Conservation (phyloP, 2,888 invertebrate species). For the Eupeodes luniger region DNA sequence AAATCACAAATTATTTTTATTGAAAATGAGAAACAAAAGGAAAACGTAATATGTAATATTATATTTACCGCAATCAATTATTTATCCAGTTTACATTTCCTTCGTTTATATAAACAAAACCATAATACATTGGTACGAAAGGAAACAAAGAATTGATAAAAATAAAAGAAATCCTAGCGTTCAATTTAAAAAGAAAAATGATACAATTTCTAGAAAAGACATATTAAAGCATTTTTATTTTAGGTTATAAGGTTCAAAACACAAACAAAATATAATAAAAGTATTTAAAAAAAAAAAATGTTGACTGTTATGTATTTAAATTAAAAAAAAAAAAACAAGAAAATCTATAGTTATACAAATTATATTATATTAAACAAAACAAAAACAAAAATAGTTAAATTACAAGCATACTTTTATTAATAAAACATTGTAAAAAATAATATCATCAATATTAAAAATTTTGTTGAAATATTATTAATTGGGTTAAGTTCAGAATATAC, state of each 20-base stretch:
- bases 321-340: conserved; percentile 45
- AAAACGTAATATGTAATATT: not conserved
- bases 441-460: conserved; percentile 38
- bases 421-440: conserved; percentile 77
- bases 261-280: conserved; percentile 55
- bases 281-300: conserved; percentile 52
- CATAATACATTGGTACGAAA: not conserved
- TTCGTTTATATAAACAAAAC: not conserved
- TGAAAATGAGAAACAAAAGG: conserved; percentile 17
- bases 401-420: conserved; percentile 59
- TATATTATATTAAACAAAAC: conserved; percentile 60
- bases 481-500: conserved; percentile 43
- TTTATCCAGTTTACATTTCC: conserved; percentile 47
- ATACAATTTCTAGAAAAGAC: conserved; percentile 45
- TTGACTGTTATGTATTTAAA: conserved; percentile 74
- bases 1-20: conserved; percentile 42
- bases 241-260: conserved; percentile 72
- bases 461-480: conserved; percentile 44
- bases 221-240: conserved; percentile 62
- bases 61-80: conserved; percentile 13
- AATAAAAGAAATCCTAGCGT: conserved; percentile 64
- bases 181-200: conserved; percentile 62
- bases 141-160: conserved; percentile 59
- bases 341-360: conserved; percentile 52
- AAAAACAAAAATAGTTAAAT: conserved; percentile 47